Evolutionary conservation across 2,113 vertebrate species (phyloP).

Genomic region (Tringa solitaria): DNA sequence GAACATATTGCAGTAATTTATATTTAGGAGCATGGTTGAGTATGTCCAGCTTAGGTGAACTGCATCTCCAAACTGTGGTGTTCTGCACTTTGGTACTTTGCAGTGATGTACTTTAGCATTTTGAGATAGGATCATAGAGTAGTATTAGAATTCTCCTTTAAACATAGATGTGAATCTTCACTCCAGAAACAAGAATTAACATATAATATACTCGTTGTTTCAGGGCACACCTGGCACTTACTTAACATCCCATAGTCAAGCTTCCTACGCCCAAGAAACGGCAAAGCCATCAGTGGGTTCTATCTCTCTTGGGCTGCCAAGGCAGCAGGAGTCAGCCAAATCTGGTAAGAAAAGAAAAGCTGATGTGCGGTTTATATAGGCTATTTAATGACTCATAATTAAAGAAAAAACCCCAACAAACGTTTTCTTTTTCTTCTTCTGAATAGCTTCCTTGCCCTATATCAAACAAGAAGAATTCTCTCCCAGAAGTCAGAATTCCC

Average conservation of each 20-base stretch:
- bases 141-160: neutral
- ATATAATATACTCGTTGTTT: slow-evolving; percentile 14
- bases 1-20: neutral
- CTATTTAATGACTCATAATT: neutral
- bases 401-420: neutral
- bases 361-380: neutral
- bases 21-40: neutral
- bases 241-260: slow-evolving; percentile 87
- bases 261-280: slow-evolving; percentile 85
- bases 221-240: slow-evolving; percentile 97
- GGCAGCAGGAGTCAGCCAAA: slow-evolving; percentile 90
- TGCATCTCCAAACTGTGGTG: neutral
- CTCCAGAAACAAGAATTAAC: neutral
- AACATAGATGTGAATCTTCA: neutral
- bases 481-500: slow-evolving; percentile 82
- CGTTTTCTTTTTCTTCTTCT: neutral
- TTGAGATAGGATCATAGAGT: neutral
- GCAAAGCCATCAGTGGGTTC: slow-evolving; percentile 91
- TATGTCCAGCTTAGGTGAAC: neutral
- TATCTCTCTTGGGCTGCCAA: slow-evolving; percentile 92
- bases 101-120: neutral
- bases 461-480: slow-evolving; percentile 91
- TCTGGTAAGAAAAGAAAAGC: slow-evolving; percentile 78
- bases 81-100: neutral
- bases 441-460: slow-evolving; percentile 75